Evolutionary conservation across 2,888 invertebrate species (phyloP).

Genomic region (Linnaemya vulpina): DNA sequence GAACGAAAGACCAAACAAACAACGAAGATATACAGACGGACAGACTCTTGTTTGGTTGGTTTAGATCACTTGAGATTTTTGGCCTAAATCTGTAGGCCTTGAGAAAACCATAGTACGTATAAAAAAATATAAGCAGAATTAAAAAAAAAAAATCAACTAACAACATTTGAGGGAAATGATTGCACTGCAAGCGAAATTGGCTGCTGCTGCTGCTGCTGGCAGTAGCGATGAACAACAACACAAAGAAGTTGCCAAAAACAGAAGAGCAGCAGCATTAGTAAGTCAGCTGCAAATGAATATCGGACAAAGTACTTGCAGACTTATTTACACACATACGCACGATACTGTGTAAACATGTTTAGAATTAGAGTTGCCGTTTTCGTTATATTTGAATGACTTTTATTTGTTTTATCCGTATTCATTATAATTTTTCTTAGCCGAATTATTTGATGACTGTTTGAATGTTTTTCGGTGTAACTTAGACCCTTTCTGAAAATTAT

Average conservation of each 20-base stretch:
- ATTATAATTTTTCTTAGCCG: too few relatives aligned
- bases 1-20: slow-evolving; percentile 17
- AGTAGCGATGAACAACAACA: slow-evolving; percentile 28
- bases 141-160: slow-evolving; percentile 44
- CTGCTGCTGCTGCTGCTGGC: neutral
- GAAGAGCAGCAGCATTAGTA: slow-evolving; percentile 30
- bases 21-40: slow-evolving; percentile 32
- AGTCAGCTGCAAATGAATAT: slow-evolving; percentile 27
- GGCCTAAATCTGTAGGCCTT: slow-evolving; percentile 76
- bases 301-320: slow-evolving; percentile 43
- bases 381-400: neutral
- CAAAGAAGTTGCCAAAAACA: slow-evolving; percentile 20
- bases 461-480: too few relatives aligned
- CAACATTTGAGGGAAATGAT: slow-evolving; percentile 65
- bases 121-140: slow-evolving; percentile 47
- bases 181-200: slow-evolving; percentile 49
- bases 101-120: slow-evolving; percentile 71
- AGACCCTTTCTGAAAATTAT: too few relatives aligned
- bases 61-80: slow-evolving; percentile 74
- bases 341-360: neutral
- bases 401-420: neutral
- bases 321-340: neutral
- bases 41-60: slow-evolving; percentile 72
- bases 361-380: neutral
- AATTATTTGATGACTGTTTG: too few relatives aligned